Evolutionary conservation across 2,888 invertebrate genomes (phyloP), one percentile per base, ranked within the genome.

Genomic region (Melanostoma mellinum): DNA sequence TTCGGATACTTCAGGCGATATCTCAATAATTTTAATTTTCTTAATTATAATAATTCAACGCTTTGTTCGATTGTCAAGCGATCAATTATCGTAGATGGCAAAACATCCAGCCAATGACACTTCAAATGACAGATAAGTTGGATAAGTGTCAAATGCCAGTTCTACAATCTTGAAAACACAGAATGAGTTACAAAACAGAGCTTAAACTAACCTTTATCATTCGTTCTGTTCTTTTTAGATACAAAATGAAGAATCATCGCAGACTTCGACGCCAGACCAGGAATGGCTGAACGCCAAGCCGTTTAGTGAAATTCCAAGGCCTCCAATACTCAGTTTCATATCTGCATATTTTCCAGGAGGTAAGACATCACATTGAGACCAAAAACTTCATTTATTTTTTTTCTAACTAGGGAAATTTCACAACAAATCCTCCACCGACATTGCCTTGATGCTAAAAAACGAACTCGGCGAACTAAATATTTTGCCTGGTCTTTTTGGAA

Each of bases 391-490:
- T 1, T 2, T 0, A 10, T 5, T n/a, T 5, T 30, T 2, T 3
- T 40, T 3, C 2, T 1, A 36, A 58, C 84, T 88, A 78, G 65
- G 72, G 10, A n/a, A 48, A 9, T 67, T 42, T n/a, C 20, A 46
- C 9, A 87, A 88, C 0, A 33, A 86, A 67, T 87, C 89, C 6
- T 0, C 86, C 0, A 32, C 69, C 0, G 38, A 88, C 5, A 1
- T 88, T 20, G 5, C 88, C 4, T 0, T 82, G 40, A 85, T 75
- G 3, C 60, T 85, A 5, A 55, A 84, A 10, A 40, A 74, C 8
- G 65, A 86, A 36, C 87, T 89, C 82, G 92, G 92, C 0, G 86
- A 90, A 9, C 87, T 92, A 3, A 88, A 90, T 3, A 87, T 88
- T 33, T 68, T 92, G 4, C 89, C 89, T 33, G 91, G 90, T 3